Percentiles rank a stretch among this genome's conserved stretches.
Evolutionary conservation across 2,888 invertebrate species (phyloP).

Genomic region (Stenurella melanura): DNA sequence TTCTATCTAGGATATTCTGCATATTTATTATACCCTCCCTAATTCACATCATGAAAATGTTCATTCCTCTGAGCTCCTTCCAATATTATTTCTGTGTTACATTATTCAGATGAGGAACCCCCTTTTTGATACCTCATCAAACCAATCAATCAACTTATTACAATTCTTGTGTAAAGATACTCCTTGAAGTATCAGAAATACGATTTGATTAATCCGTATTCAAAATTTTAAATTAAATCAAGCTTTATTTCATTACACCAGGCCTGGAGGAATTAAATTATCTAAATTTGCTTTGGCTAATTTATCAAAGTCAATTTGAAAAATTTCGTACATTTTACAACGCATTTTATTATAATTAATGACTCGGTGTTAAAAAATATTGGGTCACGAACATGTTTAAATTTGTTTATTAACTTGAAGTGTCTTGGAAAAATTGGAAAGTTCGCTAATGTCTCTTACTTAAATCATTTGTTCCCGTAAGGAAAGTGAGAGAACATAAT

Average conservation of each 20-base stretch:
- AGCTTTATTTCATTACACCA: conserved; percentile 1
- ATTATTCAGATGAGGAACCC: background rate
- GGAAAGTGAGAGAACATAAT: too few species aligned
- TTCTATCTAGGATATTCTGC: too few species aligned
- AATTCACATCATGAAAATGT: too few species aligned
- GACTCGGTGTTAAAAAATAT: background rate
- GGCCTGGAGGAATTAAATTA: conserved; percentile 2
- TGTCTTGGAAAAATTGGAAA: background rate
- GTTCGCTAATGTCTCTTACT: too few species aligned
- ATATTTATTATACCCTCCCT: too few species aligned
- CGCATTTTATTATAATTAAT: background rate
- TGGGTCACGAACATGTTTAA: background rate
- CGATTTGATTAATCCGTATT: conserved; percentile 28
- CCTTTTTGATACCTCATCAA: conserved; percentile 12
- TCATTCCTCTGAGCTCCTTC: background rate
- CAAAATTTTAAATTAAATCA: conserved; percentile 31
- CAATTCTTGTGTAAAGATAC: conserved; percentile 1
- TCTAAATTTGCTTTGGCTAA: background rate
- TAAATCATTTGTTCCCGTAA: too few species aligned
- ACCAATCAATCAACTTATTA: conserved; percentile 2
- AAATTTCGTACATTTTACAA: background rate
- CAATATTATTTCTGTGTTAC: background rate
- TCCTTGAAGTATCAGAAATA: conserved; percentile 18
- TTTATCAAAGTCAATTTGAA: conserved; percentile 7
- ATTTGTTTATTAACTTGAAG: background rate